Conservation (phyloP, 2,888 invertebrate genomes). For the Drosophila acutilabella region DNA sequence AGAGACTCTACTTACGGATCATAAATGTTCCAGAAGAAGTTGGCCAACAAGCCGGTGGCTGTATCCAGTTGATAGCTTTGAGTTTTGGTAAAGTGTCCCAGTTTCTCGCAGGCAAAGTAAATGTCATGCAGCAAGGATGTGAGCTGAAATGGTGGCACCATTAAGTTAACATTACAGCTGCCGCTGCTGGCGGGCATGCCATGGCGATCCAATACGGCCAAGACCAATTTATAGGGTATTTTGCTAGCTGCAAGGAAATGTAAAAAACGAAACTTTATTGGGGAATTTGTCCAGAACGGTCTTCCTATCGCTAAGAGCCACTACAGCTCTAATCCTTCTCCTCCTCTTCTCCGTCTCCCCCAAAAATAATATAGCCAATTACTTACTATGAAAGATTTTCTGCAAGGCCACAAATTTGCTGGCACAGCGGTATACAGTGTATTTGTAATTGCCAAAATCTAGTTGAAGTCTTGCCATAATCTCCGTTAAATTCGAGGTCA, state of each 20-base stretch:
- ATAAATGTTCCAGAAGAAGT: conserved; percentile 84
- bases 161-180: conserved; percentile 67
- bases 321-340: too few species aligned
- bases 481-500: conserved; percentile 50
- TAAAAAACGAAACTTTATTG: neutral
- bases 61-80: conserved; percentile 74
- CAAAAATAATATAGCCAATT: neutral
- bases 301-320: too few species aligned
- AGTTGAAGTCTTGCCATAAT: conserved; percentile 78
- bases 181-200: conserved; percentile 68
- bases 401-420: conserved; percentile 82
- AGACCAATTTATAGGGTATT: conserved; percentile 83
- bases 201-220: conserved; percentile 82
- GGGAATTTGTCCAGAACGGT: too few species aligned
- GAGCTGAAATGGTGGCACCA: conserved; percentile 83
- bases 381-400: conserved; percentile 83
- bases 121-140: conserved; percentile 84
- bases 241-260: conserved; percentile 69
- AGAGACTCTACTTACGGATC: conserved; percentile 79
- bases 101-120: conserved; percentile 83
- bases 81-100: conserved; percentile 80
- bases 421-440: conserved; percentile 84
- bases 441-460: conserved; percentile 82
- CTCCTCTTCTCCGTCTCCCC: too few species aligned
- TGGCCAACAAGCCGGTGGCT: conserved; percentile 78